Evolutionary conservation across 1,140 invertebrate species (phyloP), one percentile per base, ranked within the genome.

Genomic region (Caenorhabditis brenneri): DNA sequence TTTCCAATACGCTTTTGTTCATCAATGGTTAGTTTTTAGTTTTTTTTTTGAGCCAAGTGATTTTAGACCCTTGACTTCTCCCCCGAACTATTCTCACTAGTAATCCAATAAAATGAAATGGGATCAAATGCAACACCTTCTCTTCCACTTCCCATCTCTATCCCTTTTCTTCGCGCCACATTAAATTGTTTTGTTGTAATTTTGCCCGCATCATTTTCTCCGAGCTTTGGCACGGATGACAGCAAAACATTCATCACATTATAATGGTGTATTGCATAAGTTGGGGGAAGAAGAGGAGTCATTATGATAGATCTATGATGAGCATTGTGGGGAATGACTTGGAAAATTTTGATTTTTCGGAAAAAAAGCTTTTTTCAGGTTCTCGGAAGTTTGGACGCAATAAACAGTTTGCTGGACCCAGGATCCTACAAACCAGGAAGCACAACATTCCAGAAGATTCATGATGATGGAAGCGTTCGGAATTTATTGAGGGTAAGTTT

Each of bases 381-480:
- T 42, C 36, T 74, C 2, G 65, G 65, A 42, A 74, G 65, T 15
- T 24, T 74, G 65, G 65, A 74, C 36, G 65, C 65, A 12, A 74
- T 74, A 19, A 74, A 74, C 65, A 74, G 65, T 74, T 36, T 74
- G 22, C 36, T 74, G 1, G 65, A 74, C 22, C 65, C 65, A 39
- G 36, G 36, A 24, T 42, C 36, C 9, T 74, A 46, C 36, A 74
- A 74, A 42, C 65, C 65, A n/a, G 65, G 65, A n/a, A 74, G 65
- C 36, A 42, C 65, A 4, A 74, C 36, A 33, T 74, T 74, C 22
- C 65, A 74, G n/a, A 74, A 74, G n/a, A 74, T 74, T 42, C 65
- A 74, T 74, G 65, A 74, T n/a, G 65, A 74, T n/a, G 65, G 65
- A 42, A 74, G 65, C 46, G 65, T 74, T 24, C 36, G 65, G 4